phyloP scores from a whole-genome alignment of 2,113 vertebrate genomes.

The Mus pahari region DNA sequence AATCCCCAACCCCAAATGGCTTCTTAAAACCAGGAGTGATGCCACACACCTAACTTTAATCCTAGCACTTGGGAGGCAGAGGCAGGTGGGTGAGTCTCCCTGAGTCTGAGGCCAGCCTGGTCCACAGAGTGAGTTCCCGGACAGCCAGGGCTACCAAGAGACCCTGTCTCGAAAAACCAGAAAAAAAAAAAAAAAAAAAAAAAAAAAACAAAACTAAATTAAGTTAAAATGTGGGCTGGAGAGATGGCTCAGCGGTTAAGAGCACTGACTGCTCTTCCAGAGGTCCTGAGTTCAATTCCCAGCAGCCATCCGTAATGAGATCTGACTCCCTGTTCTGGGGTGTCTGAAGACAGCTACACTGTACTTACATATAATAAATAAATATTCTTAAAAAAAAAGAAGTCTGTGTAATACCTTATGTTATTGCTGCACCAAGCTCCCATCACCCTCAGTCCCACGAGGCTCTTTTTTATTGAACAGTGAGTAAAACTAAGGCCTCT shows the following conservation, averaged over 20 bases:
- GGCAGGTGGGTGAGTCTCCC: too few species aligned
- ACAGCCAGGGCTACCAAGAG: neutral
- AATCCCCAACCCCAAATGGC: neutral
- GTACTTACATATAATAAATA: too few species aligned
- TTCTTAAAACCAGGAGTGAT: neutral
- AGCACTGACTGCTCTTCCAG: too few species aligned
- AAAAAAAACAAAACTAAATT: neutral
- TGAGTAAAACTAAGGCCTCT: too few species aligned
- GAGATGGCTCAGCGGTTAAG: too few species aligned
- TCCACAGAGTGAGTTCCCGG: neutral
- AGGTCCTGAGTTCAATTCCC: too few species aligned
- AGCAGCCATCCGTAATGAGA: too few species aligned
- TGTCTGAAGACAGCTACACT: too few species aligned
- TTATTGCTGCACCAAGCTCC: neutral
- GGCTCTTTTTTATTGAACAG: neutral
- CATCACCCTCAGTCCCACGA: neutral
- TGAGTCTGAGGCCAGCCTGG: neutral
- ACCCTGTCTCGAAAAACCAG: neutral
- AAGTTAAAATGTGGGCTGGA: neutral
- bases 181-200: neutral
- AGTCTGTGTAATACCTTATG: too few species aligned
- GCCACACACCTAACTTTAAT: neutral
- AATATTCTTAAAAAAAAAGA: too few species aligned
- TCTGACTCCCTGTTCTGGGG: too few species aligned
- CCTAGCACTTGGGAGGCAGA: neutral